Percentiles rank a stretch among this genome's conserved stretches.
Evolutionary conservation across 2,888 invertebrate genomes (phyloP).

Genomic region (Microctonus brassicae): DNA sequence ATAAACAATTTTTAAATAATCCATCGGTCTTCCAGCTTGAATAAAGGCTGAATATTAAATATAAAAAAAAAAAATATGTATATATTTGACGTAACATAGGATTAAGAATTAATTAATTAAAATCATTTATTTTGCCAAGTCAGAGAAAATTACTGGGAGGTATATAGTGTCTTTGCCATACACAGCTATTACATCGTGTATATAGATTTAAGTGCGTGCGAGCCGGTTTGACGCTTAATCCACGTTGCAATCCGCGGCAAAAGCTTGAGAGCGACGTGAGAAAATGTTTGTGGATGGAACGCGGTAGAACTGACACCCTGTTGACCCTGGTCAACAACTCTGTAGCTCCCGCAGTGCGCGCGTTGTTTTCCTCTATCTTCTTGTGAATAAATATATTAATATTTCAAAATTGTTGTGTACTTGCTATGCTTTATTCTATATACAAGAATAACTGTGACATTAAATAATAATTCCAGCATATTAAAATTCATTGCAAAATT

Average conservation of each 20-base stretch:
- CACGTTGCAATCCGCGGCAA: conserved; percentile 13
- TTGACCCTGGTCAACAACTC: conserved; percentile 44
- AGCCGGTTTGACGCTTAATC: conserved; percentile 29
- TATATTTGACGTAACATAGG: not conserved
- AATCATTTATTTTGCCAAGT: conserved; percentile 6
- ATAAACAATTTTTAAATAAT: not conserved
- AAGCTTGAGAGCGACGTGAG: conserved; percentile 19
- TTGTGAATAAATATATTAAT: not conserved
- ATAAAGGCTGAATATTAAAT: not conserved
- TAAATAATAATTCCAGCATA: no score
- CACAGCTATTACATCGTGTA: not conserved
- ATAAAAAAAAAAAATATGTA: not conserved
- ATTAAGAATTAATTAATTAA: conserved; percentile 21
- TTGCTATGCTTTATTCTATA: not conserved
- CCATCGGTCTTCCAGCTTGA: not conserved
- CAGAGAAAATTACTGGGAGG: conserved; percentile 5
- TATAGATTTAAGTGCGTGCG: conserved; percentile 5
- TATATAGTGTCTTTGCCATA: not conserved
- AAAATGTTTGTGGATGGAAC: conserved; percentile 18
- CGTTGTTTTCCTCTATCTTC: conserved; percentile 27
- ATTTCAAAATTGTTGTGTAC: not conserved
- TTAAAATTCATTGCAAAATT: no score
- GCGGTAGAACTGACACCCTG: conserved; percentile 26
- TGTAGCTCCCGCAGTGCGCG: conserved; percentile 25
- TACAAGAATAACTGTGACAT: no score